phyloP scores from a whole-genome alignment of 2,888 invertebrate species.

The Scrobipalpa costella region DNA sequence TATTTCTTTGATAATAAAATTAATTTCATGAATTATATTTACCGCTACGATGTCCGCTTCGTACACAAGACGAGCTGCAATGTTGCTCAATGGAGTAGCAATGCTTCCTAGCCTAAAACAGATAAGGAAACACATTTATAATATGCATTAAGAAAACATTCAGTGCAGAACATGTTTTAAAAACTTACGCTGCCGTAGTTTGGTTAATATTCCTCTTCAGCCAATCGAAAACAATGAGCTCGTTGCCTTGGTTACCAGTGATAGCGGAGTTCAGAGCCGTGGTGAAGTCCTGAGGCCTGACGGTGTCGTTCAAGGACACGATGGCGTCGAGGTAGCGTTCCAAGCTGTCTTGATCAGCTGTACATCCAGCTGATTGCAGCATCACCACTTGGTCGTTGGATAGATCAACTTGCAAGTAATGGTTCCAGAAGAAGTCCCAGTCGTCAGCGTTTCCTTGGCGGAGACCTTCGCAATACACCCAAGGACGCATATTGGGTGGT shows the following conservation, averaged over 20 bases:
- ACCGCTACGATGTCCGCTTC: constrained; percentile 59
- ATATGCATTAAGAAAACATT: too few species aligned
- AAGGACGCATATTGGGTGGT: constrained; percentile 79
- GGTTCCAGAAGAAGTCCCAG: constrained; percentile 85
- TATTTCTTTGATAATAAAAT: neutral
- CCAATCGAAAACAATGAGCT: constrained; percentile 79
- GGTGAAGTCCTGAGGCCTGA: constrained; percentile 69
- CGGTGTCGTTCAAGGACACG: constrained; percentile 45
- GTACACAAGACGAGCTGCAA: constrained; percentile 59
- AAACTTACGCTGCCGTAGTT: constrained; percentile 46
- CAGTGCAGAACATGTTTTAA: neutral
- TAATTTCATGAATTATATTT: constrained; percentile 25
- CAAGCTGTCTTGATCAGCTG: constrained; percentile 68
- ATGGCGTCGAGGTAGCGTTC: constrained; percentile 54
- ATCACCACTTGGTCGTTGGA: constrained; percentile 86
- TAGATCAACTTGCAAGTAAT: constrained; percentile 80
- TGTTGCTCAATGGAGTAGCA: constrained; percentile 51
- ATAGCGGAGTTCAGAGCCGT: constrained; percentile 74
- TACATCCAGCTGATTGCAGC: constrained; percentile 85
- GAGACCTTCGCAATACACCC: constrained; percentile 89
- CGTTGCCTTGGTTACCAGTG: constrained; percentile 78
- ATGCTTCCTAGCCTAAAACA: constrained; percentile 53
- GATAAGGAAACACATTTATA: too few species aligned
- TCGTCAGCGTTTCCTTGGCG: constrained; percentile 81
- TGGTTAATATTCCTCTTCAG: constrained; percentile 56